These are phyloP conservation scores for Gymnothorax reevesii DNA, from an alignment of 2,797 vertebrate genomes.

Conservation along the genomic window DNA sequence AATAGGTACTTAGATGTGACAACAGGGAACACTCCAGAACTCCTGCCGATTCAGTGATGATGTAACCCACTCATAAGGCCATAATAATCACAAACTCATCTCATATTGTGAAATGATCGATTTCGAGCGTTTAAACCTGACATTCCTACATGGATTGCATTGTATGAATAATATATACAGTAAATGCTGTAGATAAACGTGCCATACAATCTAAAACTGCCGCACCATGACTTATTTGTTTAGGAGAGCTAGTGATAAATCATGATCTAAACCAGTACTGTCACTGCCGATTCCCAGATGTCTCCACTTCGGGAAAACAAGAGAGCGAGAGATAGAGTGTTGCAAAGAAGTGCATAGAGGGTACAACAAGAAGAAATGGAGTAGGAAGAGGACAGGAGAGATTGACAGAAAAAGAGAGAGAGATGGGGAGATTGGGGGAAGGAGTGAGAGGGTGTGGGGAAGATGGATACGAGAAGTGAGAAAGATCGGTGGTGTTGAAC, in stretches of 20 bases:
- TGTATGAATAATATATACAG: background rate
- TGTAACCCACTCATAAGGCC: too few species aligned
- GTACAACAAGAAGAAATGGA: background rate
- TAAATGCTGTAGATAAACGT: background rate
- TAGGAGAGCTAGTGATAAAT: constrained; percentile 39
- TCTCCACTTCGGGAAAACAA: constrained; percentile 33
- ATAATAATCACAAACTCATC: background rate
- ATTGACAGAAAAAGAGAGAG: background rate
- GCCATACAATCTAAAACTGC: background rate
- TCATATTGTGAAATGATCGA: background rate
- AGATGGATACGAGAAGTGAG: background rate
- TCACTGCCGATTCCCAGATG: constrained; percentile 38
- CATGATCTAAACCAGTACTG: constrained; percentile 38
- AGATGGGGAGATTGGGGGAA: background rate
- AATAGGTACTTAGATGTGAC: too few species aligned
- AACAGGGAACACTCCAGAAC: too few species aligned
- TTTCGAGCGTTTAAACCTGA: background rate
- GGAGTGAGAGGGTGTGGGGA: background rate
- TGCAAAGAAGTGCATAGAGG: background rate
- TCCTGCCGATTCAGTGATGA: too few species aligned
- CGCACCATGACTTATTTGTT: background rate
- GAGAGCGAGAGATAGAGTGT: background rate
- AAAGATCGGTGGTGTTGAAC: background rate
- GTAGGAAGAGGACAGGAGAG: background rate
- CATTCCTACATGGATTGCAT: background rate